phyloP scores from a whole-genome alignment of 2,888 invertebrate genomes.

The Drosophila kuntzei region DNA sequence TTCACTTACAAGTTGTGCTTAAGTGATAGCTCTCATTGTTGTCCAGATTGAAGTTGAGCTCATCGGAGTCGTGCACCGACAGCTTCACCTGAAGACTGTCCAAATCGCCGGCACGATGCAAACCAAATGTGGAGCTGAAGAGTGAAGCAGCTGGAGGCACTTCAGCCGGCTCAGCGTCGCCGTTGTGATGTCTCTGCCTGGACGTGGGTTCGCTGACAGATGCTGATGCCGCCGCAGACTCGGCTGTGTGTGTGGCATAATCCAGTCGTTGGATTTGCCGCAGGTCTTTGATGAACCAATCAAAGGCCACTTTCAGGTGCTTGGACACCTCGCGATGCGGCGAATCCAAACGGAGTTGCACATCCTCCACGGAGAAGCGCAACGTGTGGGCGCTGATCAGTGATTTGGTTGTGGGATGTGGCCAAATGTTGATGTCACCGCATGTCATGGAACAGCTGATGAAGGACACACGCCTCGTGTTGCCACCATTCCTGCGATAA shows the following conservation, averaged over 20 bases:
- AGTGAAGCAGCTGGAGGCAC: conserved; percentile 41
- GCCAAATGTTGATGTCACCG: conserved; percentile 90
- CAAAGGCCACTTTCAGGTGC: conserved; percentile 80
- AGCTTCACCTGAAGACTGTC: conserved; percentile 85
- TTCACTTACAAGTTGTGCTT: conserved; percentile 86
- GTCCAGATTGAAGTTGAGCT: conserved; percentile 88
- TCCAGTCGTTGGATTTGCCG: conserved; percentile 83
- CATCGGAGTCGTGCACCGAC: conserved; percentile 87
- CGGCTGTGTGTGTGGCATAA: conserved; percentile 35
- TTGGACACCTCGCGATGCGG: conserved; percentile 80
- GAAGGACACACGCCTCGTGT: conserved; percentile 87
- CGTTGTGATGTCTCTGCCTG: conserved; percentile 36
- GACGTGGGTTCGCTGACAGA: conserved; percentile 43
- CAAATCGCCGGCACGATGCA: conserved; percentile 78
- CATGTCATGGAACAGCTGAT: conserved; percentile 92
- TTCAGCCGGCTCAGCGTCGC: conserved; percentile 32
- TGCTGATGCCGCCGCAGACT: conserved; percentile 10
- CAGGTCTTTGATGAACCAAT: conserved; percentile 83
- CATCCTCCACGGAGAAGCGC: conserved; percentile 85
- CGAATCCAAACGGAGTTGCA: conserved; percentile 81
- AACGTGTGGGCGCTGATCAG: conserved; percentile 89
- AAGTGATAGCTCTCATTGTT: conserved; percentile 92
- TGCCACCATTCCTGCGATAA: conserved; percentile 44
- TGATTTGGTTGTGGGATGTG: conserved; percentile 91
- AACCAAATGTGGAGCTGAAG: conserved; percentile 66